A percentile compares a stretch with the other conserved stretches of the same genome.
Conservation (phyloP, 2,113 vertebrate species). For the Dasyornis broadbenti region DNA sequence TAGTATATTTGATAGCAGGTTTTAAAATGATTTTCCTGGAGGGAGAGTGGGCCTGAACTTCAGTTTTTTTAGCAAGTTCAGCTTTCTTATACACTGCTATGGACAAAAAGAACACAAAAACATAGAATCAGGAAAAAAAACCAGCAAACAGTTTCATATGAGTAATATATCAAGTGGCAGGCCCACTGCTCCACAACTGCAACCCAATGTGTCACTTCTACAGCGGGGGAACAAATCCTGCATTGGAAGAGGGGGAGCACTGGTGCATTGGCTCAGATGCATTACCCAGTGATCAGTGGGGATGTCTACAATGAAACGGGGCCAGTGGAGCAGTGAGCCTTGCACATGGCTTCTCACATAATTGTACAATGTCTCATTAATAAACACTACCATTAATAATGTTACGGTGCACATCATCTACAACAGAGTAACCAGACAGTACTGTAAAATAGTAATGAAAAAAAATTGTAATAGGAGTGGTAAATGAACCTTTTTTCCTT, state of each 20-base stretch:
- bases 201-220: fast-evolving
- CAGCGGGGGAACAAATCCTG: background rate
- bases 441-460: conserved; percentile 14
- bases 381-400: background rate
- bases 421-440: conserved; percentile 22
- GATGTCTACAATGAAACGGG: background rate
- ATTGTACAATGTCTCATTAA: conserved; percentile 16
- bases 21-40: conserved; percentile 94
- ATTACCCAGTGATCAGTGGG: background rate
- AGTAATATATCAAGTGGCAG: conserved; percentile 10
- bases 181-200: conserved; percentile 25
- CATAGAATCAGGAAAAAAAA: conserved; percentile 73
- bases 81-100: conserved; percentile 96
- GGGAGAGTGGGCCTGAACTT: conserved; percentile 92
- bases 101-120: conserved; percentile 80
- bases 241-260: background rate
- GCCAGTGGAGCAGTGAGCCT: conserved; percentile 30
- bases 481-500: conserved; percentile 98
- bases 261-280: background rate
- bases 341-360: background rate
- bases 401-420: background rate
- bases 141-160: conserved; percentile 51
- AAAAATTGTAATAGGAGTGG: conserved; percentile 66
- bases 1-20: conserved; percentile 90
- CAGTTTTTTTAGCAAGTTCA: conserved; percentile 95